phyloP scores from a whole-genome alignment of 2,113 vertebrate species.

The Xenopus tropicalis region UCB_Xtro_10.0 CM004449.2:36270001-36270500 shows the following conservation, averaged over 20 bases:
- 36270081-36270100: no score
- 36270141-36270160: slow-evolving; percentile 69
- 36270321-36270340: slow-evolving; percentile 58
- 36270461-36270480: slow-evolving; percentile 63
- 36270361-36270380: slow-evolving; percentile 60
- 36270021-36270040: no score
- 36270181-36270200: slow-evolving; percentile 64
- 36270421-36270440: slow-evolving; percentile 57
- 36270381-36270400: slow-evolving; percentile 61
- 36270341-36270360: slow-evolving; percentile 58
- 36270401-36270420: slow-evolving; percentile 49
- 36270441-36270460: slow-evolving; percentile 55
- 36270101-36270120: no score
- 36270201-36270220: slow-evolving; percentile 63
- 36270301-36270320: slow-evolving; percentile 13
- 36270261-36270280: slow-evolving; percentile 55
- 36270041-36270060: no score
- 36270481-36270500: slow-evolving; percentile 69
- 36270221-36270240: slow-evolving; percentile 63
- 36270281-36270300: rapidly evolving
- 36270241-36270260: slow-evolving; percentile 61
- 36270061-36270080: no score
- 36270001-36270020: no score
- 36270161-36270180: slow-evolving; percentile 55
- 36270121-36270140: slow-evolving; percentile 65